These are phyloP conservation scores for Rhegmatorhina hoffmannsi DNA, from an alignment of 2,113 vertebrate genomes.

Conservation along the genomic window DNA sequence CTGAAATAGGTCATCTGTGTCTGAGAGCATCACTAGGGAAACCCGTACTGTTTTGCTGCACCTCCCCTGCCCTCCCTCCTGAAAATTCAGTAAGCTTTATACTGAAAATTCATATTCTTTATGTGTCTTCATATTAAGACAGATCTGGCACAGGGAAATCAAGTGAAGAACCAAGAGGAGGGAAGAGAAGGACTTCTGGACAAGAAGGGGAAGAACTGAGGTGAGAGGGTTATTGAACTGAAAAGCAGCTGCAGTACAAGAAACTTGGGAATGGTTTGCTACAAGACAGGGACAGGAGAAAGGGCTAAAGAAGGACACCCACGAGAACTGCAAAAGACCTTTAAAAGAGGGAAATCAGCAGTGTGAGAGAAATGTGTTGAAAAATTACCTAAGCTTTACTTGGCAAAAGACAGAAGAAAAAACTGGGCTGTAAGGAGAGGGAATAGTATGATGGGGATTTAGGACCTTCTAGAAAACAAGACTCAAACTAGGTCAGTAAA, in stretches of 20 bases:
- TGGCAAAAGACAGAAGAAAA: neutral
- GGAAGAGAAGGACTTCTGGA: neutral
- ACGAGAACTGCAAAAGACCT: neutral
- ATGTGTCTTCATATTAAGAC: neutral
- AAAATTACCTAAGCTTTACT: conserved; percentile 12
- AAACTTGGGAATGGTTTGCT: neutral
- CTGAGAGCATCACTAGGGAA: neutral
- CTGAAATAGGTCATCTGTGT: neutral
- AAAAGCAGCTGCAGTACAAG: neutral
- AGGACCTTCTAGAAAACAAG: neutral
- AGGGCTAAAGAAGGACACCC: neutral
- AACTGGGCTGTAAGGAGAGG: neutral
- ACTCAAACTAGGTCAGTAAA: neutral
- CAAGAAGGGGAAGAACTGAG: neutral
- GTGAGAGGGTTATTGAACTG: neutral
- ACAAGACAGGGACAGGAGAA: neutral
- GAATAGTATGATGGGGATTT: conserved; percentile 9
- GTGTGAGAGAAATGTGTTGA: neutral
- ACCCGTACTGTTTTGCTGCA: neutral
- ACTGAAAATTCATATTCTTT: neutral
- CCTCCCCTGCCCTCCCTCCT: neutral
- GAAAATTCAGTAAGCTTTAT: neutral
- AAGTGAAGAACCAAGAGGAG: neutral
- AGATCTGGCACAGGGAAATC: neutral
- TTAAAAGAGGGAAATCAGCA: neutral